These are phyloP conservation scores for Venustaconcha ellipsiformis DNA, from an alignment of 1,140 invertebrate species.

Conservation along the genomic window DNA sequence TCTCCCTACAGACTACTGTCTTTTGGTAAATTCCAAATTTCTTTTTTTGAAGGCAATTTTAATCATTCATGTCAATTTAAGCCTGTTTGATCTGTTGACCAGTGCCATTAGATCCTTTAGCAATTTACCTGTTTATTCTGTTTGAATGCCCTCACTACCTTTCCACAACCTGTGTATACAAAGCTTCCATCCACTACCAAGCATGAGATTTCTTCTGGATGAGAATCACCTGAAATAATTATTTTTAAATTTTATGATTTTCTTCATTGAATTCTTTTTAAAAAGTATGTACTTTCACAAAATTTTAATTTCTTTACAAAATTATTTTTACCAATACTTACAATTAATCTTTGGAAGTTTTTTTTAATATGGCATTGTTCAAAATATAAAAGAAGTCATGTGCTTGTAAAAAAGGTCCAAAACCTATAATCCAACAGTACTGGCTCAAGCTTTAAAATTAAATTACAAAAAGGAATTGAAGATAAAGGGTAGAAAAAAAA, in stretches of 20 bases:
- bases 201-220: slow-evolving; percentile 85
- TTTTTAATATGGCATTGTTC: background rate
- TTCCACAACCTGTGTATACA: slow-evolving; percentile 84
- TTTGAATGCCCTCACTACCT: slow-evolving; percentile 87
- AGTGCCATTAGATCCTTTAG: too few species aligned
- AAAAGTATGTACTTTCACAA: too few species aligned
- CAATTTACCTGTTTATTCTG: slow-evolving; percentile 81
- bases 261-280: too few species aligned
- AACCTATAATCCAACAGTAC: background rate
- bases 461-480: background rate
- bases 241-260: background rate
- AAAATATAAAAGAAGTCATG: background rate
- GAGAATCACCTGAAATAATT: slow-evolving; percentile 69
- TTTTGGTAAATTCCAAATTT: too few species aligned
- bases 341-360: background rate
- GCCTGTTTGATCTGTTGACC: too few species aligned
- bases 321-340: background rate
- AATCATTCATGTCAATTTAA: background rate
- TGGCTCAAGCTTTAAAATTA: background rate
- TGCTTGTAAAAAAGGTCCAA: background rate
- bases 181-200: slow-evolving; percentile 83
- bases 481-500: background rate
- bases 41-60: background rate
- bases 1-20: background rate
- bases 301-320: background rate